Percentiles rank a stretch among this genome's conserved stretches.
phyloP scores from a whole-genome alignment of 2,888 invertebrate species.

The Trachelus stipa region DNA sequence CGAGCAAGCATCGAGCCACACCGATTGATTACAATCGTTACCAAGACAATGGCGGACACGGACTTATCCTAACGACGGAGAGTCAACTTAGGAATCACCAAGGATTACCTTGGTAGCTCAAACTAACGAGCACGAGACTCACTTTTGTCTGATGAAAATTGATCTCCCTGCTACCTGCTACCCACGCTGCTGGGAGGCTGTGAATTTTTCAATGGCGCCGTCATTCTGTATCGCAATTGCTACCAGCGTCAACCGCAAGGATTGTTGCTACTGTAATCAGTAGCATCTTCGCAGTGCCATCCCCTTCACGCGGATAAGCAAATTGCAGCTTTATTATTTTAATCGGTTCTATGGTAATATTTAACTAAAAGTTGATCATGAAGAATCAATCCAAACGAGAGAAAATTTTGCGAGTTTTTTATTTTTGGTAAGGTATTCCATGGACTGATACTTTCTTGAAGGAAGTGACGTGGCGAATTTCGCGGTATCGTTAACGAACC shows the following conservation, averaged over 20 bases:
- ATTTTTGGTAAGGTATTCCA: conserved; percentile 23
- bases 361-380: conserved; percentile 41
- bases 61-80: conserved; percentile 48
- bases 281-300: neutral
- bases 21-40: conserved; percentile 48
- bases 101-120: conserved; percentile 38
- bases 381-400: neutral
- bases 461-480: no score
- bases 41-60: conserved; percentile 53
- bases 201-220: conserved; percentile 28
- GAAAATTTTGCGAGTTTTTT: conserved; percentile 2
- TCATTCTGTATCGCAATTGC: conserved; percentile 15
- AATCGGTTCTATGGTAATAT: conserved; percentile 38
- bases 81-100: conserved; percentile 38
- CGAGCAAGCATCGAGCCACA: conserved; percentile 19
- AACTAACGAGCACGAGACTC: conserved; percentile 31
- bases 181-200: conserved; percentile 29
- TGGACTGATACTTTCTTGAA: neutral
- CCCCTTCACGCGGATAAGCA: conserved; percentile 5
- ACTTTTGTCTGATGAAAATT: conserved; percentile 46
- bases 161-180: conserved; percentile 34
- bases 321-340: conserved; percentile 51
- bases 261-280: neutral
- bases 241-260: neutral
- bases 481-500: no score